Evolutionary conservation across 2,113 vertebrate genomes (phyloP).

Genomic region (Chinchilla lanigera): DNA sequence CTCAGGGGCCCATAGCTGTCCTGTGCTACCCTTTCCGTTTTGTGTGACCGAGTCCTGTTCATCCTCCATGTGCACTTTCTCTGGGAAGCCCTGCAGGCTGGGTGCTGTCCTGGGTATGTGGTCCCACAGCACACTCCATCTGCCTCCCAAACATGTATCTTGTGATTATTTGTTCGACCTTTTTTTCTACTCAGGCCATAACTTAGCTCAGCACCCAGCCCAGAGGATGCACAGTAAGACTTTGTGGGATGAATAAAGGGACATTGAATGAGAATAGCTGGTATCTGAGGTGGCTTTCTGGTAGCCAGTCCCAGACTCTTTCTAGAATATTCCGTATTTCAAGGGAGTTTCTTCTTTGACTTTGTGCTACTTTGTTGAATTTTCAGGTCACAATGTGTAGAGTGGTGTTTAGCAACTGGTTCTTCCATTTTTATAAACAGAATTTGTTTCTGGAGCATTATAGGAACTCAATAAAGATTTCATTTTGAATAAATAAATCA

Average conservation of each 20-base stretch:
- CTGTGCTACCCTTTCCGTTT: not conserved
- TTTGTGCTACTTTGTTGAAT: not conserved
- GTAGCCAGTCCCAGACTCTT: not conserved
- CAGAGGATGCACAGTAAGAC: not conserved
- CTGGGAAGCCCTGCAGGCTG: not conserved
- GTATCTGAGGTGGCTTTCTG: not conserved
- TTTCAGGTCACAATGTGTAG: not conserved
- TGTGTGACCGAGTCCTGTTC: not conserved
- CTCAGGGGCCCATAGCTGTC: not conserved
- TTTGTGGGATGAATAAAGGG: not conserved
- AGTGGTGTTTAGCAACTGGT: not conserved
- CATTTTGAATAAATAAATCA: not conserved
- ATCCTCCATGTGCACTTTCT: not conserved
- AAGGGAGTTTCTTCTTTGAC: not conserved
- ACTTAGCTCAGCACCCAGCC: not conserved
- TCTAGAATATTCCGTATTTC: not conserved
- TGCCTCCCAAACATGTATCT: not conserved
- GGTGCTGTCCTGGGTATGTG: too few species aligned
- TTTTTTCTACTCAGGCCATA: not conserved
- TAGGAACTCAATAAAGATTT: not conserved
- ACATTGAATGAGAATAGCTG: not conserved
- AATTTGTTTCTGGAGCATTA: slow-evolving; percentile 3
- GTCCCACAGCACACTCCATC: not conserved
- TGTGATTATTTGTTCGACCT: not conserved
- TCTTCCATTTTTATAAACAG: slow-evolving; percentile 8